A percentile compares a stretch with the other conserved stretches of the same genome.
phyloP scores from a whole-genome alignment of 2,888 invertebrate species.

The Noctua janthina region DNA sequence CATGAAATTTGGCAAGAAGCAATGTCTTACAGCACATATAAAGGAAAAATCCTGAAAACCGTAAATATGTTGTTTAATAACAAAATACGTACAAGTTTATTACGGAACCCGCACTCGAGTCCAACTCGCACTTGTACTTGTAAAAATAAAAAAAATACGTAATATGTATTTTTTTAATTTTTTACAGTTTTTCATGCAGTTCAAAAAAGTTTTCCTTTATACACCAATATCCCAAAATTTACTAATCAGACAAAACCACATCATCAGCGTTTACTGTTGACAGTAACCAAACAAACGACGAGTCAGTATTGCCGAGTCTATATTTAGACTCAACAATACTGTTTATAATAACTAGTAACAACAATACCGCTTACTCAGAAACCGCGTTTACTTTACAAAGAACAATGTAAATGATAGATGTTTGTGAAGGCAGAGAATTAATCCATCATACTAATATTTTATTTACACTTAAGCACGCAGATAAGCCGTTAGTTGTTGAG shows the following conservation, averaged over 20 bases:
- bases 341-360: neutral
- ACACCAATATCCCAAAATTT: neutral
- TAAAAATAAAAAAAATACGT: too few species aligned
- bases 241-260: neutral
- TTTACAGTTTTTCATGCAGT: too few species aligned
- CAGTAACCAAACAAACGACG: conserved; percentile 14
- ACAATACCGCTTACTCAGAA: conserved; percentile 34
- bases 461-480: neutral
- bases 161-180: too few species aligned
- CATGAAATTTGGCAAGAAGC: too few species aligned
- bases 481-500: neutral
- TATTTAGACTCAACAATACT: conserved; percentile 19
- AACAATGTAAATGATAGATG: conserved; percentile 33
- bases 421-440: conserved; percentile 24
- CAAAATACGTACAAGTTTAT: too few species aligned
- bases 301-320: conserved; percentile 12
- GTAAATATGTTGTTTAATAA: too few species aligned
- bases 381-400: conserved; percentile 19
- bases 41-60: too few species aligned
- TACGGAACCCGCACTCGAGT: too few species aligned
- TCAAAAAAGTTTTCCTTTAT: too few species aligned
- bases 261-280: conserved; percentile 25
- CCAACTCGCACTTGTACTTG: too few species aligned
- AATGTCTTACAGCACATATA: too few species aligned
- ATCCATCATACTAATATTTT: conserved; percentile 18